A percentile compares a stretch with the other conserved stretches of the same genome.
These are phyloP conservation scores for Eumaeus atala DNA, from an alignment of 1,140 invertebrate genomes.

Conservation along the genomic window DNA sequence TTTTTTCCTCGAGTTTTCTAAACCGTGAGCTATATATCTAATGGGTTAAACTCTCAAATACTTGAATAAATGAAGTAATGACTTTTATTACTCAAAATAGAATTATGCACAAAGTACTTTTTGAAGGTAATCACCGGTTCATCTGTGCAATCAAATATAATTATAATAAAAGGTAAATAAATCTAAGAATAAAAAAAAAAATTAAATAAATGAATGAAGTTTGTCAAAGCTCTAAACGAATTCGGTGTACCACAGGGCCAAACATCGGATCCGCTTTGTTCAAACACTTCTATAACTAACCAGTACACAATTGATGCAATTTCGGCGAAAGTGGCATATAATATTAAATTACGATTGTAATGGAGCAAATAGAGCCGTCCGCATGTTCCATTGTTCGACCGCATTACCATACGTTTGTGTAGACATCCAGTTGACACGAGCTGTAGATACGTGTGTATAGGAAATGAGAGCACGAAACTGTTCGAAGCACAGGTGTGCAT, in stretches of 20 bases:
- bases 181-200: no score
- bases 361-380: slow-evolving; percentile 5
- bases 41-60: no score
- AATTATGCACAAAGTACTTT: no score
- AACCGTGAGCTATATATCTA: no score
- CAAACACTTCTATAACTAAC: slow-evolving; percentile 1
- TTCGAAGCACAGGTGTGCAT: slow-evolving; percentile 1
- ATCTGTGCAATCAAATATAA: no score
- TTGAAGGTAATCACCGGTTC: no score
- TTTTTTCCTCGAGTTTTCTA: no score
- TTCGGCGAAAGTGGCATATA: slow-evolving; percentile 6
- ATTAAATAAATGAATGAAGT: no score
- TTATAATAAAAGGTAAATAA: no score
- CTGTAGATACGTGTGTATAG: not conserved
- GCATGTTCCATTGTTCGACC: slow-evolving; percentile 8
- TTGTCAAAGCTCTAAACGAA: no score
- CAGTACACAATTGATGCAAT: slow-evolving; percentile 13
- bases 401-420: slow-evolving; percentile 1
- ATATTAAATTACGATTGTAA: slow-evolving; percentile 16
- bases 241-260: not conserved
- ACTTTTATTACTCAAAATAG: no score
- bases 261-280: not conserved
- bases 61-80: no score
- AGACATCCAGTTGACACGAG: not conserved
- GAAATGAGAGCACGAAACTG: not conserved